Base-by-base conservation (phyloP, 2,888 invertebrate genomes). In the Endomychus coccineus region DNA sequence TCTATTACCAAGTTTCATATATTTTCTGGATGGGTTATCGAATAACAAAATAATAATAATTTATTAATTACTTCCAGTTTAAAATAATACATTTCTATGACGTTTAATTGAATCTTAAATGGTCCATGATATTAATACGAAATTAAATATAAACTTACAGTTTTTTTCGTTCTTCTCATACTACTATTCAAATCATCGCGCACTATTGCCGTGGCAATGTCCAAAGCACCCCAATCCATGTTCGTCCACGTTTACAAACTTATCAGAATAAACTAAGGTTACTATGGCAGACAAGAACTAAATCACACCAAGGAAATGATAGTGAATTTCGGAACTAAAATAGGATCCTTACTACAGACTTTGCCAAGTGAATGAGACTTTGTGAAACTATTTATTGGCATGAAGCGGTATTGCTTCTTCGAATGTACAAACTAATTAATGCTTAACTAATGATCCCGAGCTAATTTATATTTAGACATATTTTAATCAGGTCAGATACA, bases 181-280 rank as follows among this genome's bases (percentile, higher is more conserved):
- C 76, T 77, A 42, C 70, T 68, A 39, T 69, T 67, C 50, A 70
- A 52, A 49, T 79, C 83, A 67, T 84, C 83, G 48, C 83, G 75
- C 39, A 76, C 77, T 6, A 83, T 76, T 13, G 80, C 81, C 43
- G 77, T 75, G 28, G 77, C 56, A 16, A 63, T 53, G 36, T 62
- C 61, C 34, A 83, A 65, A 51, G 75, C 77, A 43, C 78, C 80
- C 82, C 82, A 82, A 71, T 81, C 81, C 82, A 82, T 82, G 39
- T 7, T 19, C 21, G 21, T 7, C n/a, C n/a, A n/a, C n/a, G 6
- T 7, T 19, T 19, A 6, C 6, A 19, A 19, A 19, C 21, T 19
- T 19, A n/a, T 6, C 21, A 19, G 21, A 19, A 6, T 19, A 7
- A 6, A n/a, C 6, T n/a, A n/a, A 6, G 21, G 6, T 19, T 19